Conservation (phyloP, 2,888 invertebrate species). For the Macrophya annulata region DNA sequence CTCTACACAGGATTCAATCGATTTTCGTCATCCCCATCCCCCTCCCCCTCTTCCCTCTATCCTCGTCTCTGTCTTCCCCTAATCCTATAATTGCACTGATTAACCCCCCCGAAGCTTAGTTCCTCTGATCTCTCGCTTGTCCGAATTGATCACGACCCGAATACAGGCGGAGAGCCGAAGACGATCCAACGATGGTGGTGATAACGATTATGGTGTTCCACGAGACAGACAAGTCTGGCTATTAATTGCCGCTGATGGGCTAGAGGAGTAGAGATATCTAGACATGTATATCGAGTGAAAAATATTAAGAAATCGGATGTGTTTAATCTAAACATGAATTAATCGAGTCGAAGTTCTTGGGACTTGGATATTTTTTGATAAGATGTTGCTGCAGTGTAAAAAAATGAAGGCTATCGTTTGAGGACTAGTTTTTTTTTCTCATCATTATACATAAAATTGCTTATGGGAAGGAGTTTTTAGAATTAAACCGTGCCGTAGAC, state of each 20-base stretch:
- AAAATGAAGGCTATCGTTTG: neutral
- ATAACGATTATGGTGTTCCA: neutral
- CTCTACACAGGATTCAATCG: constrained; percentile 67
- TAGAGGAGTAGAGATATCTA: neutral
- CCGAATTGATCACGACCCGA: constrained; percentile 56
- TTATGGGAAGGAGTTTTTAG: neutral
- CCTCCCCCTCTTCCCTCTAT: constrained; percentile 52
- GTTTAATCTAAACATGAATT: no score
- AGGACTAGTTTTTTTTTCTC: neutral
- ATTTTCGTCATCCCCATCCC: constrained; percentile 64
- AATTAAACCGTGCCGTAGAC: neutral
- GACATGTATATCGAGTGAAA: no score
- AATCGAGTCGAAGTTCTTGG: neutral
- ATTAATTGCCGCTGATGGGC: neutral
- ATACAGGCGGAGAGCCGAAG: neutral
- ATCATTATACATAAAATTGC: neutral
- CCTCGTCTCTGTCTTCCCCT: constrained; percentile 62
- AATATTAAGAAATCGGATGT: no score
- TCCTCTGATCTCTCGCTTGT: constrained; percentile 58
- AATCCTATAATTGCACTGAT: constrained; percentile 67
- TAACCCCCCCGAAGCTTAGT: constrained; percentile 60
- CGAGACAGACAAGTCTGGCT: neutral
- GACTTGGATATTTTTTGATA: neutral
- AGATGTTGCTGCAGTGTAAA: neutral
- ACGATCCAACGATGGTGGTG: constrained; percentile 4